Evolutionary conservation across 1,140 invertebrate species (phyloP).

Genomic region (Coptotermes formosanus): DNA sequence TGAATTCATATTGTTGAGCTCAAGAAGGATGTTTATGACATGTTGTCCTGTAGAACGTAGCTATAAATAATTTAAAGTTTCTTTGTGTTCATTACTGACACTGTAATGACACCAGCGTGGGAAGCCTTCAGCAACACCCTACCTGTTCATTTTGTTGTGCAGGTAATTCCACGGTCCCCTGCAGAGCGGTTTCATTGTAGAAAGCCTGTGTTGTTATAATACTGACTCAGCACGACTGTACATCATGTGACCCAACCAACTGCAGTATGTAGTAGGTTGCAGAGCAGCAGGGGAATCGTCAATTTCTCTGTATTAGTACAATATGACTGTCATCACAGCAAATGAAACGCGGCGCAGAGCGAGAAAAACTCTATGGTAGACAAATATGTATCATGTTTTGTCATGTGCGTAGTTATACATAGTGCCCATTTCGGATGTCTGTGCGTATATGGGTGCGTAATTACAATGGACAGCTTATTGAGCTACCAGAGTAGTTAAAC

Average conservation of each 20-base stretch:
- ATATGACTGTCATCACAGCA: not conserved
- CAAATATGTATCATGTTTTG: not conserved
- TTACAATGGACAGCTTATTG: not conserved
- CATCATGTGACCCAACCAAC: not conserved
- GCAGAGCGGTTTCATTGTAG: not conserved
- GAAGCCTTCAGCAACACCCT: not conserved
- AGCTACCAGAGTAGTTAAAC: not conserved
- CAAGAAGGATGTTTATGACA: not conserved
- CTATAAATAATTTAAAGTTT: constrained; percentile 1
- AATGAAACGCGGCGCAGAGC: not conserved
- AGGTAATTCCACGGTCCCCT: not conserved
- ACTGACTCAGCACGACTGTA: not conserved
- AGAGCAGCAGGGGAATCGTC: constrained; percentile 2
- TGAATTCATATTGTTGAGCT: not conserved
- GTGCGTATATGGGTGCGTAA: not conserved
- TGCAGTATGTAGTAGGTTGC: not conserved
- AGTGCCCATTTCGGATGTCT: not conserved
- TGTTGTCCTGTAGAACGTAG: not conserved
- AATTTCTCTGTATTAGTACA: not conserved
- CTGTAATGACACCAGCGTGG: not conserved
- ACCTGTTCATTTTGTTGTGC: constrained; percentile 9
- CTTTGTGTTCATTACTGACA: not conserved
- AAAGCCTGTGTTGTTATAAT: not conserved
- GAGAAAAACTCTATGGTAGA: not conserved
- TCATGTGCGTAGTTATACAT: not conserved